phyloP scores from a whole-genome alignment of 2,797 vertebrate genomes.

The Ataeniobius toweri region DNA sequence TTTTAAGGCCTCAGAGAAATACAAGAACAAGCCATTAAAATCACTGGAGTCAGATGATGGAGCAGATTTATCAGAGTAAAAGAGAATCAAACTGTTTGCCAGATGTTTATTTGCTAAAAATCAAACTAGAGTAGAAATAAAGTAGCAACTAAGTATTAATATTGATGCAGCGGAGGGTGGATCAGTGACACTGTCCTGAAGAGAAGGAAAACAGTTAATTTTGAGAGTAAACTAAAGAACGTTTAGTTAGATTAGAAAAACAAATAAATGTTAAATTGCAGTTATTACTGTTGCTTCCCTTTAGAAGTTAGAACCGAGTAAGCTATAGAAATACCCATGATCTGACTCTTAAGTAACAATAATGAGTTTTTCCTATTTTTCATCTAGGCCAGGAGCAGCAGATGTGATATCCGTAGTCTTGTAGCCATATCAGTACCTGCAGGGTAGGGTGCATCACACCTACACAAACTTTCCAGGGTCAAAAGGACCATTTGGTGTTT shows the following conservation, averaged over 20 bases:
- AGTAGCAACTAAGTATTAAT: neutral
- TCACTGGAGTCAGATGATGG: slow-evolving; percentile 41
- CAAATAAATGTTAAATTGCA: neutral
- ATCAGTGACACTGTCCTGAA: neutral
- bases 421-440: slow-evolving; percentile 21
- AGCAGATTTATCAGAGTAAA: slow-evolving; percentile 11
- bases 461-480: slow-evolving; percentile 49
- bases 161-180: neutral
- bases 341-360: slow-evolving; percentile 36
- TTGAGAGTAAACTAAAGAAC: slow-evolving; percentile 1
- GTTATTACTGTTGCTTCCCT: neutral
- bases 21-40: slow-evolving; percentile 10
- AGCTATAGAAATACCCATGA: slow-evolving; percentile 25
- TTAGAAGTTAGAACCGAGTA: neutral
- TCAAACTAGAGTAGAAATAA: slow-evolving; percentile 2
- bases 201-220: neutral
- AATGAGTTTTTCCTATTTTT: slow-evolving; percentile 27
- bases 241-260: neutral
- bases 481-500: slow-evolving; percentile 11
- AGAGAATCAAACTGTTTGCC: neutral
- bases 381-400: slow-evolving; percentile 31
- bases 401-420: slow-evolving; percentile 21
- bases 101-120: slow-evolving; percentile 9
- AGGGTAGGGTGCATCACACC: slow-evolving; percentile 32
- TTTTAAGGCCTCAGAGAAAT: slow-evolving; percentile 40